Evolutionary conservation across 2,797 vertebrate species (phyloP).

Genomic region (Buphagus erythrorhynchus): DNA sequence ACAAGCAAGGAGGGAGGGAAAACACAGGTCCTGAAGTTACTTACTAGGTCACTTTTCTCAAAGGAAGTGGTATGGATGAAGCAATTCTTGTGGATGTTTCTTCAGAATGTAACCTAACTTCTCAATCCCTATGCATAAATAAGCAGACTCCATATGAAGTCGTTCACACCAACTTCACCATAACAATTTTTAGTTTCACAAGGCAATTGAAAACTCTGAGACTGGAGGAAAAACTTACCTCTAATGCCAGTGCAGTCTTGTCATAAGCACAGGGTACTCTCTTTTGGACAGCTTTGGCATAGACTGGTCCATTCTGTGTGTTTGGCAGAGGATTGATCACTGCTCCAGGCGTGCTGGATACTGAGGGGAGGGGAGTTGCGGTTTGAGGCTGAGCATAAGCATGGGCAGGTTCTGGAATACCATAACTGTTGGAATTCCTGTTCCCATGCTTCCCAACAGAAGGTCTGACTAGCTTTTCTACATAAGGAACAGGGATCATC

Average conservation of each 20-base stretch:
- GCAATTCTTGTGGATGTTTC: conserved; percentile 37
- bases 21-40: neutral
- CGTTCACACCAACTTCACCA: neutral
- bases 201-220: neutral
- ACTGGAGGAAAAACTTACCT: conserved; percentile 81
- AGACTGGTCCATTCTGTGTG: conserved; percentile 94
- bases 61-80: conserved; percentile 47
- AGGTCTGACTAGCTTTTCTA: conserved; percentile 93
- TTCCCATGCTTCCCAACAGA: conserved; percentile 83
- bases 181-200: neutral
- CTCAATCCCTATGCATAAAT: neutral
- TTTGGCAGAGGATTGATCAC: conserved; percentile 89
- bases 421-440: conserved; percentile 97
- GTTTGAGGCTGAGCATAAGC: conserved; percentile 97
- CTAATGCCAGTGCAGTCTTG: conserved; percentile 95
- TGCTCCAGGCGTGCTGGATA: conserved; percentile 84
- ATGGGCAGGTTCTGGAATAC: conserved; percentile 95
- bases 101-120: neutral
- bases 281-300: conserved; percentile 97
- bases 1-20: neutral
- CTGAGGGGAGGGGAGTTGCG: conserved; percentile 85
- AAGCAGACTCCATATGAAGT: neutral
- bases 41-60: neutral
- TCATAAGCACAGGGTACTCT: conserved; percentile 98
- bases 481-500: conserved; percentile 98